Base-by-base conservation (phyloP, 1,140 invertebrate species). In the Caenorhabditis tropicalis region DNA sequence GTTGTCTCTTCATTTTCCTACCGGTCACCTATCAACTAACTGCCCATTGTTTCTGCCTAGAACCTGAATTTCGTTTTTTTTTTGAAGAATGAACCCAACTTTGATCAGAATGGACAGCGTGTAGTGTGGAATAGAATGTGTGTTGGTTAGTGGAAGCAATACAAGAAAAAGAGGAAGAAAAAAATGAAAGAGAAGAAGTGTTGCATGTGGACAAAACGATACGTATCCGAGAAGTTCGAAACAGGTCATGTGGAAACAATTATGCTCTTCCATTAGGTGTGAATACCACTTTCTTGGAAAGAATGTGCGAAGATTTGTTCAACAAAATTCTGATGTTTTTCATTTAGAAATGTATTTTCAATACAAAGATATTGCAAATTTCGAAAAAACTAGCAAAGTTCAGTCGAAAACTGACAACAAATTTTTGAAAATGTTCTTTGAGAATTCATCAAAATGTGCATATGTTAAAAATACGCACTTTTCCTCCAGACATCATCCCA, bases 231-330 rank as follows among this genome's bases (percentile, higher is more conserved):
- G 65, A 74, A 43, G 36, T 74, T 74, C 15, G 65, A 43, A 74
- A 46, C 65, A 74, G 65, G 65, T 74, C 65, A 74, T 39, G 65
- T 74, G 65, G 65, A 74, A 74, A 74, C 65, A 74, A 74, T 74
- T 74, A 74, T 74, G 65, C 65, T 74, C 65, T 43, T 74, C 33
- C 36, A 74, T 74, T 74, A 74, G 65, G 1, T 74, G 19, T 24
- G 53, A 19, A 51, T 51, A 51, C 48, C 48, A 51, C 33, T 56
- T 56, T 56, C 27, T 24, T 24, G 53, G n/a, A 24, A 56, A 19
- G 15, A 51, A 7, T 9, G 16, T 51, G 48, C 15, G 0, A 51
- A 19, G 48, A 51, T 51, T 19, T 51, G 9, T 46, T 46, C 43
- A 2, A 46, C 9, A 46, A 46, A 12, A 46, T 9, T 46, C 43